Conservation (phyloP, 2,113 vertebrate species). For the Cygnus buccinator region DNA sequence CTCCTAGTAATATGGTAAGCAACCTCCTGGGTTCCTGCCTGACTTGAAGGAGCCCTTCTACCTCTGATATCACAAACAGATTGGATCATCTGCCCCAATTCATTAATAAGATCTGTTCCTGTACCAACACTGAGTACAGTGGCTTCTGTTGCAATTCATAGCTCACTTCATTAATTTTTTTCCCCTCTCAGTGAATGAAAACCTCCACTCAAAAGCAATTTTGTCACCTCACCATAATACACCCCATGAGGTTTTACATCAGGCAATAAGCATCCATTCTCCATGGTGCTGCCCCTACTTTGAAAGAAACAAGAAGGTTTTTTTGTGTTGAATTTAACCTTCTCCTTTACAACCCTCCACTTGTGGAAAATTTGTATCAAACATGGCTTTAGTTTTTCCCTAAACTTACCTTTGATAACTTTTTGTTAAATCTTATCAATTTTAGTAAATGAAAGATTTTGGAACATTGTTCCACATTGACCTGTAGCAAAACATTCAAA, state of each 20-base stretch:
- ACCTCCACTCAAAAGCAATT: background rate
- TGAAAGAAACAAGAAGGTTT: no score
- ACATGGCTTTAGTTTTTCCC: background rate
- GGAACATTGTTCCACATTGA: background rate
- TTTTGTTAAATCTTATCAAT: background rate
- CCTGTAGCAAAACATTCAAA: background rate
- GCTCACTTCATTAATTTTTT: no score
- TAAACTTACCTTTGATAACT: background rate
- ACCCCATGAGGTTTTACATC: background rate
- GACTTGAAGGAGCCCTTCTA: background rate
- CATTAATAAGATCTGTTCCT: background rate
- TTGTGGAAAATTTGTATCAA: background rate
- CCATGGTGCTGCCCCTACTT: background rate
- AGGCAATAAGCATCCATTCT: no score
- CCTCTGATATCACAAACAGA: background rate
- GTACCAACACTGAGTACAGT: background rate
- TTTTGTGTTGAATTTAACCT: background rate
- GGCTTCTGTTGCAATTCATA: background rate
- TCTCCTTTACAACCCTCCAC: background rate
- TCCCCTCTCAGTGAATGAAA: background rate
- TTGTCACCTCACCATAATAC: no score
- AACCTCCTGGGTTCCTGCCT: rapidly evolving
- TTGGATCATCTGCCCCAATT: background rate
- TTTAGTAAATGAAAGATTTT: background rate
- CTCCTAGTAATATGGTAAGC: constrained; percentile 79